Evolutionary conservation across 1,140 invertebrate species (phyloP).

Genomic region (Neodiprion virginianus): DNA sequence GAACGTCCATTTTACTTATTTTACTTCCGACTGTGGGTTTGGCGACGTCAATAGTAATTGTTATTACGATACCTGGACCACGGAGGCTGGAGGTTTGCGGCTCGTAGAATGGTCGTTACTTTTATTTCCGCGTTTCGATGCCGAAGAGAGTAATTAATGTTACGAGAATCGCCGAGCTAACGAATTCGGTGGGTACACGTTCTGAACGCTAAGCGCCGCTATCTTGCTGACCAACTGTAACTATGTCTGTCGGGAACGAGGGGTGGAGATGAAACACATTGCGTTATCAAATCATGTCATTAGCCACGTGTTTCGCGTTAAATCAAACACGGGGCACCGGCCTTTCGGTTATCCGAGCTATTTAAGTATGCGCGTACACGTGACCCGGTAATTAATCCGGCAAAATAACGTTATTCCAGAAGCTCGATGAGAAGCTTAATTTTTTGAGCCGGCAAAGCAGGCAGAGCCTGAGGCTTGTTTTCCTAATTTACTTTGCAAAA

Average conservation of each 20-base stretch:
- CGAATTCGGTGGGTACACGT: background rate
- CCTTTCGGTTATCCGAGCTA: too few relatives aligned
- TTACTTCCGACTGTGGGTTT: background rate
- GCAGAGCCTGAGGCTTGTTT: background rate
- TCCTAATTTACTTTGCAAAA: background rate
- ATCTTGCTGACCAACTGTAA: background rate
- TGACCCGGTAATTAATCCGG: background rate
- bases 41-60: background rate
- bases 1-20: background rate
- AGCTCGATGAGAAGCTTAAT: background rate
- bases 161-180: background rate
- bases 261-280: background rate
- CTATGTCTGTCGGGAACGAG: background rate
- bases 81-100: background rate
- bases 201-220: background rate
- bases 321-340: too few relatives aligned
- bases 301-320: background rate
- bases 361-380: background rate
- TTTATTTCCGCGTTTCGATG: background rate
- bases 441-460: background rate
- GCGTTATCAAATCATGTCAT: background rate
- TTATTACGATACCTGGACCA: background rate
- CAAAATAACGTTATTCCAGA: background rate
- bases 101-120: background rate
- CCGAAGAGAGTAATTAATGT: slow-evolving; percentile 1